phyloP scores from a whole-genome alignment of 2,888 invertebrate genomes.

The Caenorhabditis sp. region DNA sequence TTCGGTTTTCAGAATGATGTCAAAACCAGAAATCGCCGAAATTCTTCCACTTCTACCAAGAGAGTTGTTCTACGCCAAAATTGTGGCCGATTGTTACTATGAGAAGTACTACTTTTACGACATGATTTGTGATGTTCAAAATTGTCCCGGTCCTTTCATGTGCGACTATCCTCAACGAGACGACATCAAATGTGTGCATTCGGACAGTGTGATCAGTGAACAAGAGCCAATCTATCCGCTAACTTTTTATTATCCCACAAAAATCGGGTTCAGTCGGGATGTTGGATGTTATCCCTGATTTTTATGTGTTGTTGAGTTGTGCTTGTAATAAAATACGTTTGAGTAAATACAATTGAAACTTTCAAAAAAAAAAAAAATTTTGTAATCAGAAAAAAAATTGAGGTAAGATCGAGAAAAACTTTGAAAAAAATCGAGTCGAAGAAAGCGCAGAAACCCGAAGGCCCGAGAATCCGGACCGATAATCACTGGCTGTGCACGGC shows the following conservation, averaged over 20 bases:
- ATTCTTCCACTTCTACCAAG: slow-evolving; percentile 18
- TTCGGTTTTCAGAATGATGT: slow-evolving; percentile 2
- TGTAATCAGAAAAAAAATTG: no score
- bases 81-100: slow-evolving; percentile 21
- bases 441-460: no score
- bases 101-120: slow-evolving; percentile 10
- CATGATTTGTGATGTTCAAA: slow-evolving; percentile 28
- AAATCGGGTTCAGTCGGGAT: neutral
- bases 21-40: slow-evolving; percentile 1
- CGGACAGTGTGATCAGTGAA: neutral
- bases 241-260: neutral
- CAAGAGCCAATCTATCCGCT: neutral
- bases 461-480: no score
- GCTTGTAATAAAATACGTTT: no score
- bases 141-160: neutral
- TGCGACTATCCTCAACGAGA: neutral
- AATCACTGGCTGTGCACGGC: no score
- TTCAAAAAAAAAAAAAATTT: no score
- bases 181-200: neutral
- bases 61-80: slow-evolving; percentile 14
- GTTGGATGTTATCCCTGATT: neutral
- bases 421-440: no score
- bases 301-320: no score
- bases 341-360: no score
- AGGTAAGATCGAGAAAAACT: no score